A percentile compares a stretch with the other conserved stretches of the same genome.
Evolutionary conservation across 2,888 invertebrate genomes (phyloP).

Genomic region (Mimumesa dahlbomi): DNA sequence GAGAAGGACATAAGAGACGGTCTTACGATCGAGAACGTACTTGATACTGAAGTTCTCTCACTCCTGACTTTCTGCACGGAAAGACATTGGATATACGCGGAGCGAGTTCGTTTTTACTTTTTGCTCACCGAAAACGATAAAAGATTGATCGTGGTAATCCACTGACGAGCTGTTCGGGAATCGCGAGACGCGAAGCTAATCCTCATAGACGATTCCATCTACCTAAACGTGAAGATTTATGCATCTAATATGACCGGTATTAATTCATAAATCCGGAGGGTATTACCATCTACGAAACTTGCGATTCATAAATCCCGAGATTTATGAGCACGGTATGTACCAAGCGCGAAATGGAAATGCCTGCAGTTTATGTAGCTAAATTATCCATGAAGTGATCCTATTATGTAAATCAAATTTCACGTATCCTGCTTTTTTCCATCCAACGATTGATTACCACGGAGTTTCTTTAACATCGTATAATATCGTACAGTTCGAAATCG

Average conservation of each 20-base stretch:
- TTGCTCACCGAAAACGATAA: conserved; percentile 18
- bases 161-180: conserved; percentile 9
- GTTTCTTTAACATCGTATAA: no score
- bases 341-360: conserved; percentile 43
- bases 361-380: conserved; percentile 29
- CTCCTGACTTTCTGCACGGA: neutral
- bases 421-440: conserved; percentile 30
- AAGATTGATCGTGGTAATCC: conserved; percentile 46
- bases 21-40: neutral
- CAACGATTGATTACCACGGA: no score
- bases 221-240: conserved; percentile 60
- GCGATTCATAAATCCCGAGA: conserved; percentile 63
- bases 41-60: neutral
- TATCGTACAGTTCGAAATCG: no score
- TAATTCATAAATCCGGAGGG: conserved; percentile 63
- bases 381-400: conserved; percentile 45
- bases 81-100: no score
- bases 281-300: conserved; percentile 62
- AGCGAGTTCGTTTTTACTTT: no score
- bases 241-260: conserved; percentile 63
- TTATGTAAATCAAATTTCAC: conserved; percentile 37
- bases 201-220: conserved; percentile 54
- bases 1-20: no score
- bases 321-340: conserved; percentile 48
- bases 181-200: conserved; percentile 45